A percentile compares a stretch with the other conserved stretches of the same genome.
These are phyloP conservation scores for Erpobdella octoculata DNA, from an alignment of 2,888 invertebrate species.

Conservation along the genomic window DNA sequence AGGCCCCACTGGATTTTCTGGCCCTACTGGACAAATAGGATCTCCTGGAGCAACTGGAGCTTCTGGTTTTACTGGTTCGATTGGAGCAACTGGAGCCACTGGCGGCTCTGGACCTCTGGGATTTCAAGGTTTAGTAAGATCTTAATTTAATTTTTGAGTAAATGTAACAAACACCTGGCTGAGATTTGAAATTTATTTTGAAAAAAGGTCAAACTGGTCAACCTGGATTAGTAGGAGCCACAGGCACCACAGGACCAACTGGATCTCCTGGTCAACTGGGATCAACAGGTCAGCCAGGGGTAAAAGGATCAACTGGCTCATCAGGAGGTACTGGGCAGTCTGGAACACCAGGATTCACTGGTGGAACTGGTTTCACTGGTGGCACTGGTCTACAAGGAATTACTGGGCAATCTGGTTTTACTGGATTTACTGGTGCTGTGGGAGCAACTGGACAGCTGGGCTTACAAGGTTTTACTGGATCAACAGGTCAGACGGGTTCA, in stretches of 20 bases:
- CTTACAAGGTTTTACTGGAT: conserved; percentile 36
- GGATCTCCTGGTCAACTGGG: conserved; percentile 27
- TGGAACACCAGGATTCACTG: neutral
- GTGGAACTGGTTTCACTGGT: neutral
- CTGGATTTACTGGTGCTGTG: conserved; percentile 33
- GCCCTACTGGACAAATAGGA: neutral
- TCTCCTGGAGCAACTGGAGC: conserved; percentile 15
- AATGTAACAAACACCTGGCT: too few species aligned
- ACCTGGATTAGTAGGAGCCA: conserved; percentile 32
- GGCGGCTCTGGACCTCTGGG: conserved; percentile 19
- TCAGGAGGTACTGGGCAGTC: conserved; percentile 28
- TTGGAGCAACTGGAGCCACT: conserved; percentile 25
- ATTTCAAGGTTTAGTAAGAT: neutral
- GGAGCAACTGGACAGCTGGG: conserved; percentile 58
- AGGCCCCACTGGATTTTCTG: conserved; percentile 27
- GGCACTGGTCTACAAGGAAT: neutral
- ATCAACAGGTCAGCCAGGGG: conserved; percentile 29
- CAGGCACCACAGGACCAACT: conserved; percentile 15
- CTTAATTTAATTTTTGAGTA: neutral
- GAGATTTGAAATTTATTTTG: too few species aligned
- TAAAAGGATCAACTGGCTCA: too few species aligned
- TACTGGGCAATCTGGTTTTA: conserved; percentile 19
- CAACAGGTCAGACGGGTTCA: conserved; percentile 54
- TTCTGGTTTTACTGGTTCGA: neutral
- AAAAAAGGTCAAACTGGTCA: too few species aligned